These are phyloP conservation scores for Aromia moschata DNA, from an alignment of 2,888 invertebrate species.

Conservation along the genomic window DNA sequence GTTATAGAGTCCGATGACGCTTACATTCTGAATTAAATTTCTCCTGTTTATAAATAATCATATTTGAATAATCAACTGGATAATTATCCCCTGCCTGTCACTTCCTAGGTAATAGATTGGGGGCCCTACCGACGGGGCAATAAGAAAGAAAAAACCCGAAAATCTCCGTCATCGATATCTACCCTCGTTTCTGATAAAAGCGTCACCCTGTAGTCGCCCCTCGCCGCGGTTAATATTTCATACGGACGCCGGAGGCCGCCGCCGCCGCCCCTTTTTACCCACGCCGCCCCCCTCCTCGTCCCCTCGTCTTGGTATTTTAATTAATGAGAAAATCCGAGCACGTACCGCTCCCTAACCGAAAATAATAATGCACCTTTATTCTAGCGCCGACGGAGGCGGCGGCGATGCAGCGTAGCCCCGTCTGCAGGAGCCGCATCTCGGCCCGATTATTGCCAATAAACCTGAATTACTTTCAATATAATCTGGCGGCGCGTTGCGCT, in stretches of 20 bases:
- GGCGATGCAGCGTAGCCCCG: constrained; percentile 47
- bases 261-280: background rate
- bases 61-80: too few species aligned
- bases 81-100: too few species aligned
- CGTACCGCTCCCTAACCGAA: constrained; percentile 25
- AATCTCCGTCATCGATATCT: too few species aligned
- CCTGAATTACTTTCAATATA: constrained; percentile 61
- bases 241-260: background rate
- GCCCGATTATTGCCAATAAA: constrained; percentile 58
- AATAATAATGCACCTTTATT: constrained; percentile 33
- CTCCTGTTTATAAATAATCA: too few species aligned
- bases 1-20: too few species aligned
- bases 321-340: constrained; percentile 22
- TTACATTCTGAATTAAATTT: too few species aligned
- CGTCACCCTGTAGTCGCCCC: too few species aligned
- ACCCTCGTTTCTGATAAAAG: too few species aligned
- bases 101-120: too few species aligned
- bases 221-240: constrained; percentile 9
- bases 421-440: constrained; percentile 57
- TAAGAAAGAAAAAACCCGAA: too few species aligned
- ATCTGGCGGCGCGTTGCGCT: constrained; percentile 49
- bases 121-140: too few species aligned
- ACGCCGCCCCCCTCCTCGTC: background rate
- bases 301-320: constrained; percentile 14
- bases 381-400: constrained; percentile 33